Conservation (phyloP, 2,888 invertebrate species). For the Calameuta pallipes region DNA sequence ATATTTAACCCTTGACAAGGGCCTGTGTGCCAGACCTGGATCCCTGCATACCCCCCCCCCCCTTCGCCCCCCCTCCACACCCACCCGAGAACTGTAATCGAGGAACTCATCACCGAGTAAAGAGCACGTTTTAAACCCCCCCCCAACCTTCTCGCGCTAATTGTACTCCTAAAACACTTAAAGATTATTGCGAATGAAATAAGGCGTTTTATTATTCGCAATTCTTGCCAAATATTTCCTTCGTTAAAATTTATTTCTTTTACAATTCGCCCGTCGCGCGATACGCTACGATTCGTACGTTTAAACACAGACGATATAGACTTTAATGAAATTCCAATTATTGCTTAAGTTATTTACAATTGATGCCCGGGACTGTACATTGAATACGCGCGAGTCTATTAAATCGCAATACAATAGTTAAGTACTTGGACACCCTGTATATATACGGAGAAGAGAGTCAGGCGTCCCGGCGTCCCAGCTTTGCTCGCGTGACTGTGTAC, state of each 20-base stretch:
- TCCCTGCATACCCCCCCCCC: conserved; percentile 5
- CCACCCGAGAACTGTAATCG: conserved; percentile 27
- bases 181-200: conserved; percentile 18
- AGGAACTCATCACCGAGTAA: conserved; percentile 31
- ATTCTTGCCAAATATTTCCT: conserved; percentile 9
- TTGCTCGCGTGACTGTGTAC: not conserved
- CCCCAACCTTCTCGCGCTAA: conserved; percentile 13
- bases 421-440: not conserved
- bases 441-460: not conserved
- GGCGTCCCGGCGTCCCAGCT: not conserved
- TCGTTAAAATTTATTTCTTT: not conserved
- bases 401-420: not conserved
- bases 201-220: conserved; percentile 18
- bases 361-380: not conserved
- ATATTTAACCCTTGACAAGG: conserved; percentile 23
- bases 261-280: not conserved
- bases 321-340: not conserved
- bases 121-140: conserved; percentile 26
- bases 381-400: not conserved
- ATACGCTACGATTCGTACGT: fast-evolving
- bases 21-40: conserved; percentile 7
- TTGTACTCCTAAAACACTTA: conserved; percentile 20
- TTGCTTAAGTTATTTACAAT: not conserved
- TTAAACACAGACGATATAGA: not conserved
- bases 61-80: not conserved